Conservation (phyloP, 92 coral and sea anemone species). For the Hydrozoanthus gracilis region DNA sequence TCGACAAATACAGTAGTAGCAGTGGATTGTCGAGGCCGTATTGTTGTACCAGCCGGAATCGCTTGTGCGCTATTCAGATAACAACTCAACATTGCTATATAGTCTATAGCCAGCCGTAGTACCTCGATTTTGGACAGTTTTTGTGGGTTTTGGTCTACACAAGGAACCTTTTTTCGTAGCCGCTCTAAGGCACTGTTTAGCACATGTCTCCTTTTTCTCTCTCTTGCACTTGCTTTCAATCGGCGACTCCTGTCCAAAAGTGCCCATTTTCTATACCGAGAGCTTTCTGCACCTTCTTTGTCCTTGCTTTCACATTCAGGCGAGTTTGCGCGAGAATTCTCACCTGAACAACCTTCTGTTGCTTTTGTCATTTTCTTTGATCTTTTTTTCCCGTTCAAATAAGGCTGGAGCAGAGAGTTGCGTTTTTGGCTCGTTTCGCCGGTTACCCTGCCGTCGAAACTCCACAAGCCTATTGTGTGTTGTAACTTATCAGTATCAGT, state of each 20-base stretch:
- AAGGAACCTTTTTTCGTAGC: constrained; percentile 91
- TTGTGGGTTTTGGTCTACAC: constrained; percentile 97
- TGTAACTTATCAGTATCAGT: constrained; percentile 67
- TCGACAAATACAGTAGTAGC: constrained; percentile 44
- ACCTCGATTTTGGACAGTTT: constrained; percentile 98
- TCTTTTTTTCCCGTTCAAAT: not conserved
- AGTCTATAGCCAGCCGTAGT: constrained; percentile 87
- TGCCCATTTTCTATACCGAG: constrained; percentile 96
- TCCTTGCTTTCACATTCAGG: constrained; percentile 63
- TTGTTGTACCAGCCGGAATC: constrained; percentile 50
- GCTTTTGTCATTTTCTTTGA: constrained; percentile 67
- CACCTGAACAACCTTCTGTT: constrained; percentile 60
- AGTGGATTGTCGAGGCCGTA: constrained; percentile 52
- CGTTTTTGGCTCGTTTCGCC: constrained; percentile 70
- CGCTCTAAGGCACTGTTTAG: constrained; percentile 93
- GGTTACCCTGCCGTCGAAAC: constrained; percentile 55
- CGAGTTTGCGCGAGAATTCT: constrained; percentile 51
- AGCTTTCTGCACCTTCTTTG: constrained; percentile 68
- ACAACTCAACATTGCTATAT: constrained; percentile 93
- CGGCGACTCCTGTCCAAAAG: constrained; percentile 91
- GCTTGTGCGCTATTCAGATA: constrained; percentile 82
- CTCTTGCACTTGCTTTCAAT: constrained; percentile 95
- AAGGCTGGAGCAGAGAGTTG: constrained; percentile 51
- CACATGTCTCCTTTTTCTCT: constrained; percentile 93
- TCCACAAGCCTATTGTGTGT: constrained; percentile 61